phyloP scores from a whole-genome alignment of 2,888 invertebrate species.

The Cantharis flavilabris region DNA sequence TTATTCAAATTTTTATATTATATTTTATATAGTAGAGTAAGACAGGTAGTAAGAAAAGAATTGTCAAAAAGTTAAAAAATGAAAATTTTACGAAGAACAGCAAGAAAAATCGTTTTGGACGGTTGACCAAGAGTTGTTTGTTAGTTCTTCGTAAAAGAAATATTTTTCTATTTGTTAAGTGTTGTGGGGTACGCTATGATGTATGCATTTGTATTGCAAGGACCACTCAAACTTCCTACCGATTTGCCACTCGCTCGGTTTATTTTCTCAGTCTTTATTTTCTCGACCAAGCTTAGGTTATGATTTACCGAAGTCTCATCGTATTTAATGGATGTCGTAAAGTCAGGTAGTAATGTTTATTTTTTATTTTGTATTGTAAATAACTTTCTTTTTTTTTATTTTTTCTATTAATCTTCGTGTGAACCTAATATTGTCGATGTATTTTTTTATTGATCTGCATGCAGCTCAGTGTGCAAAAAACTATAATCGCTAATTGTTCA shows the following conservation, averaged over 20 bases:
- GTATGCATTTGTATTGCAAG: constrained; percentile 67
- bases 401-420: constrained; percentile 29
- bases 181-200: constrained; percentile 57
- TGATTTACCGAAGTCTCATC: constrained; percentile 36
- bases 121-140: neutral
- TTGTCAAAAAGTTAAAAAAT: neutral
- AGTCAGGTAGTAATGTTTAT: constrained; percentile 44
- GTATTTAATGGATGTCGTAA: constrained; percentile 40
- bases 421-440: constrained; percentile 35
- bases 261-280: constrained; percentile 43
- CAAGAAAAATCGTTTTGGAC: neutral
- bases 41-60: constrained; percentile 1
- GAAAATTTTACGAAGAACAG: neutral
- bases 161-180: constrained; percentile 45
- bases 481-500: constrained; percentile 29
- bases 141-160: neutral
- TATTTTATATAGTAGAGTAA: constrained; percentile 3
- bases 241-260: constrained; percentile 56
- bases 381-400: constrained; percentile 39
- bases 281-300: constrained; percentile 23
- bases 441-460: constrained; percentile 44
- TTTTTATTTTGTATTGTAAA: constrained; percentile 30
- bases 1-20: constrained; percentile 11
- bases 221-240: constrained; percentile 78
- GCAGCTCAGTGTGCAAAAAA: constrained; percentile 46